These are phyloP conservation scores for Formica exsecta DNA, from an alignment of 1,140 invertebrate genomes.

Conservation along the genomic window DNA sequence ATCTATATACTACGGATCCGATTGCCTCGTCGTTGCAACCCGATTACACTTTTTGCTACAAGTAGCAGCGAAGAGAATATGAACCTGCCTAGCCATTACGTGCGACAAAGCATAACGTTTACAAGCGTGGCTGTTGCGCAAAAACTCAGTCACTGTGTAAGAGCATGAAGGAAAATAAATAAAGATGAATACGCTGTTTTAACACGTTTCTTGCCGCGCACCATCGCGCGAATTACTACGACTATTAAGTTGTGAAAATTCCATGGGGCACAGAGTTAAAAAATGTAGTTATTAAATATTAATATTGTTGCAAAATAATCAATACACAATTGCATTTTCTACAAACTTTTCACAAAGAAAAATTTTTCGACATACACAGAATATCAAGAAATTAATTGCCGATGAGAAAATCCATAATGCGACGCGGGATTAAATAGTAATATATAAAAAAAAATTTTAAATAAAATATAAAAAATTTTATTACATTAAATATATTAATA, in stretches of 20 bases:
- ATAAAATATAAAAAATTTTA: neutral
- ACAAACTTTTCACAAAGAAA: neutral
- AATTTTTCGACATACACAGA: neutral
- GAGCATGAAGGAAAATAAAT: slow-evolving; percentile 28
- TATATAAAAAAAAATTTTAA: neutral
- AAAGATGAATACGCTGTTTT: slow-evolving; percentile 44
- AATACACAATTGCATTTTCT: neutral
- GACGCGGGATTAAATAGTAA: neutral
- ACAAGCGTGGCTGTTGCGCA: slow-evolving; percentile 33
- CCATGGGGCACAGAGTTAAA: neutral
- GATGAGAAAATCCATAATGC: neutral
- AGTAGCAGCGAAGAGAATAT: slow-evolving; percentile 32
- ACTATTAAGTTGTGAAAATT: slow-evolving; percentile 41
- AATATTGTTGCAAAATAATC: neutral
- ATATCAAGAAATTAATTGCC: neutral
- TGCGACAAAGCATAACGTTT: slow-evolving; percentile 51
- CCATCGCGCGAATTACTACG: neutral
- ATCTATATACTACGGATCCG: slow-evolving; percentile 17
- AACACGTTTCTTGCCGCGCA: slow-evolving; percentile 36
- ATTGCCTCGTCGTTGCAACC: slow-evolving; percentile 29
- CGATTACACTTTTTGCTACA: slow-evolving; percentile 42
- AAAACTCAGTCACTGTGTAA: slow-evolving; percentile 51
- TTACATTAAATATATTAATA: neutral
- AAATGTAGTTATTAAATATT: neutral
- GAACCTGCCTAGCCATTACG: slow-evolving; percentile 37